Base-by-base conservation (phyloP, 2,113 vertebrate species). In the Pelecanoides urinatrix region DNA sequence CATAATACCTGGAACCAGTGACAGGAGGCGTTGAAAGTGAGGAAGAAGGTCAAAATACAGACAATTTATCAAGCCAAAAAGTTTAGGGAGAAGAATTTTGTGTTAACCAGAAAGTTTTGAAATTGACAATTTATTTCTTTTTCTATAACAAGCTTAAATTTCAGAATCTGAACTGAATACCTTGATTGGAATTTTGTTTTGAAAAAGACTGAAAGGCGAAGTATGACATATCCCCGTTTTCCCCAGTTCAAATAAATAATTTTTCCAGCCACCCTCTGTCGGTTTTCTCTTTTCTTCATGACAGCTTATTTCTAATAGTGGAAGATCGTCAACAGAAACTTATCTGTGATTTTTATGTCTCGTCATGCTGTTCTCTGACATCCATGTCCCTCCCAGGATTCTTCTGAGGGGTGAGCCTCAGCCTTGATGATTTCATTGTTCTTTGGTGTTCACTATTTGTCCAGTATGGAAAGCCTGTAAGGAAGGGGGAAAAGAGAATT, bases 251-350 rank as follows among this genome's bases (percentile, higher is more conserved):
- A 63, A 74, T 62, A 83, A 80, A 58, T 66, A 74, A 5, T 59
- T 84, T 86, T 92, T 81, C 47, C 44, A 87, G 85, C 32, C 47
- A 78, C 50, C 13, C 40, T 82, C 86, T 70, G 30, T 67, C 7
- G 1, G 22, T 78, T 80, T 92, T 72, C 49, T 77, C 27, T 90
- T 91, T 58, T 72, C 40, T 85, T 87, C 47, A 40, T 58, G 30
- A 58, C 32, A 67, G 26, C 8, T 85, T 93, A 68, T 62, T 93
- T 85, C 36, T 86, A 82, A 79, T 16, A 82, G 21, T 32, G 49
- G n/a, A 94, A 94, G 16, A 86, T 66, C 58, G 25, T 72, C 58
- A 77, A 56, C 67, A 94, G 15, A 82, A 92, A 88, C 42, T 73
- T 85, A 91, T n/a, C 72, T 67, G 16, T 66, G 40, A 55, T 65